A percentile compares a stretch with the other conserved stretches of the same genome.
These are phyloP conservation scores for Tragelaphus oryx DNA, from an alignment of 2,797 vertebrate genomes.

Conservation along the genomic window DNA sequence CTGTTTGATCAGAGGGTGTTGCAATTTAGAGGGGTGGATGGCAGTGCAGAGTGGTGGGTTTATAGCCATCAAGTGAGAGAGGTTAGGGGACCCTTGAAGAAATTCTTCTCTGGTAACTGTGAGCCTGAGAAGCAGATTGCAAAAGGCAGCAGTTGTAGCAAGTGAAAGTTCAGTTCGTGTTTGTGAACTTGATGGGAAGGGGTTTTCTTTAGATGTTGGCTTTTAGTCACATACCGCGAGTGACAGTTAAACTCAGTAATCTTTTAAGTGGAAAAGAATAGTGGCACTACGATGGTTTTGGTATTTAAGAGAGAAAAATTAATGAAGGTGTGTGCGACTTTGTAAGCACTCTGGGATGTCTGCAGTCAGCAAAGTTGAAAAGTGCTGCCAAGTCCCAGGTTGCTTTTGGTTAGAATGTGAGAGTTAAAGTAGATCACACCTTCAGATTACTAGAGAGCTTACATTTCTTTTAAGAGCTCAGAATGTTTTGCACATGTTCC, in stretches of 20 bases:
- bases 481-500: not conserved
- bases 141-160: not conserved
- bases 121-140: not conserved
- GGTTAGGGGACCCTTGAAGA: not conserved
- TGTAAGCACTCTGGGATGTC: not conserved
- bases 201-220: constrained; percentile 15
- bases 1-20: not conserved
- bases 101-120: not conserved
- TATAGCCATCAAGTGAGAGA: not conserved
- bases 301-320: constrained; percentile 30
- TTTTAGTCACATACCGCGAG: not conserved
- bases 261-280: not conserved
- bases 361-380: not conserved
- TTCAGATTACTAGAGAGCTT: constrained; percentile 26
- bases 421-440: constrained; percentile 25
- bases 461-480: constrained; percentile 15
- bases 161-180: not conserved
- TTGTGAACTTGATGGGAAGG: not conserved
- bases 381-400: not conserved
- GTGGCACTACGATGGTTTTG: not conserved
- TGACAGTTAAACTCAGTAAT: not conserved
- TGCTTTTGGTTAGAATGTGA: constrained; percentile 29
- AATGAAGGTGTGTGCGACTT: not conserved
- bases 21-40: not conserved
- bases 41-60: not conserved